Evolutionary conservation across 2,888 invertebrate genomes (phyloP), one percentile per base, ranked within the genome.

Genomic region (Gryllus longicercus): DNA sequence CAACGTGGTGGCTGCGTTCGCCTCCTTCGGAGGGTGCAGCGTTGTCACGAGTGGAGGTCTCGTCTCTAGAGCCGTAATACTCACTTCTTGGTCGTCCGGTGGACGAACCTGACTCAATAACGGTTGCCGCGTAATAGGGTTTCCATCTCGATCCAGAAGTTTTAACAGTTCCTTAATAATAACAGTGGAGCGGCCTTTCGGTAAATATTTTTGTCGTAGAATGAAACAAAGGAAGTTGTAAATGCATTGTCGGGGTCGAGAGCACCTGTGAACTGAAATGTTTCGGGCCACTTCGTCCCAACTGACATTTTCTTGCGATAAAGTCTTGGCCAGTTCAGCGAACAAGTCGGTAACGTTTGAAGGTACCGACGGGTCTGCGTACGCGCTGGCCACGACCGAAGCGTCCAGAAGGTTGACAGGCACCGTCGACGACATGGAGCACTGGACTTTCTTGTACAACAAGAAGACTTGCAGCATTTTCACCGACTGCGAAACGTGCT

Each of bases 131-230:
- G 12, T 11, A 5, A 50, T 16, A 1, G 77, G 77, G n/a, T 77
- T 77, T 16, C 77, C 77, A 11, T 38, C n/a, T n/a, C 50, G 18
- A 21, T 77, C 50, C n/a, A 77, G 18, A 14, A 63, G 63, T 77
- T 50, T n/a, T n/a, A 77, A n/a, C n/a, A 49, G 21, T n/a, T 23
- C n/a, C 5, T 18, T 18, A 16, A 77, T n/a, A 0, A 49, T n/a
- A 12, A 12, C n/a, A 50, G 18, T 8, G 18, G 50, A 11, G 11
- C 38, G 16, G 14, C 50, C 50, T 77, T 63, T 63, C 4, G 63
- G n/a, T 3, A 63, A 1, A 14, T 18, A 63, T 63, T n/a, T 63
- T n/a, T 63, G 14, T 14, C n/a, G 10, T 4, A 63, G 4, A 4
- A 63, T 18, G n/a, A 63, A n/a, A 63, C 63, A 63, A 18, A 63